Conservation (phyloP, 2,113 vertebrate genomes). For the Dolichotis patagonum region DNA sequence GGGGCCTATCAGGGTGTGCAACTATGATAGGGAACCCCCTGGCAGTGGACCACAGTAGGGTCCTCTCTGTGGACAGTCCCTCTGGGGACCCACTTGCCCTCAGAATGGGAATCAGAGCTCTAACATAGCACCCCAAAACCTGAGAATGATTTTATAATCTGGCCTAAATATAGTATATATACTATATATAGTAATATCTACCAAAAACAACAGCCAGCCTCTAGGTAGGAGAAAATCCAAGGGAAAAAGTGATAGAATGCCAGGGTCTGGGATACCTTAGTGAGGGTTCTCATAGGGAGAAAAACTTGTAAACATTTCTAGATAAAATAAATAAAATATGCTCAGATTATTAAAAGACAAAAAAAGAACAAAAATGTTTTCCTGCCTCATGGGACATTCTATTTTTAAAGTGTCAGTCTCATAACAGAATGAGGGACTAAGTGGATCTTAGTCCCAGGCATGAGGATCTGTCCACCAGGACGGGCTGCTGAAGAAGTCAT, state of each 20-base stretch:
- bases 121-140: not conserved
- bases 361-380: constrained; percentile 1
- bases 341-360: constrained; percentile 28
- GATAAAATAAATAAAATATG: constrained; percentile 26
- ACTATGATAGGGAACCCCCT: not conserved
- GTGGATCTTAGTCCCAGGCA: fast-evolving
- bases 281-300: not conserved
- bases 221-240: not conserved
- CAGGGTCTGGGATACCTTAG: not conserved
- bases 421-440: not conserved
- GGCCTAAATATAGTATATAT: not conserved
- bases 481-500: not conserved
- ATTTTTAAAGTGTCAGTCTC: constrained; percentile 11
- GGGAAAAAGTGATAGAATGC: not conserved
- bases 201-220: not conserved
- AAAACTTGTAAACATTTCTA: constrained; percentile 28
- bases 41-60: fast-evolving
- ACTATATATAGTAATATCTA: not conserved
- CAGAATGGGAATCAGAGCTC: not conserved
- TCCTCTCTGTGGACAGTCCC: not conserved
- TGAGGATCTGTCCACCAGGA: fast-evolving
- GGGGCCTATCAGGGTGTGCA: not conserved
- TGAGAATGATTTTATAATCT: not conserved
- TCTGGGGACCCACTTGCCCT: not conserved
- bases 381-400: not conserved